phyloP scores from a whole-genome alignment of 2,797 vertebrate species.

The Amblyraja radiata region DNA sequence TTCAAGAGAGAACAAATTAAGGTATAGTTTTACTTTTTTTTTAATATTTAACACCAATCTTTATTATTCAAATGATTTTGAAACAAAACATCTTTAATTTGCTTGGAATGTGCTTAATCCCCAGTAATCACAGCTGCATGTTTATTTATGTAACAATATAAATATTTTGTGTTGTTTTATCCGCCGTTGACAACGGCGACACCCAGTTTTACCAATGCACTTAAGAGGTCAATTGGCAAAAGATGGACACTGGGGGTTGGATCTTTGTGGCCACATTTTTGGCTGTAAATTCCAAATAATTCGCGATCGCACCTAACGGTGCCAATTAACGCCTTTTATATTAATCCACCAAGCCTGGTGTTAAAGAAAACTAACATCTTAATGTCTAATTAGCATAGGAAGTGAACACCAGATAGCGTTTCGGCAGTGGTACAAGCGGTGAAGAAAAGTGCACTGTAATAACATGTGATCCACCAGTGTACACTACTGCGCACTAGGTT shows the following conservation, averaged over 20 bases:
- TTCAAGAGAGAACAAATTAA: not conserved
- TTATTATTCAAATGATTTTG: not conserved
- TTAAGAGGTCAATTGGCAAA: not conserved
- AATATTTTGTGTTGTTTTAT: conserved; percentile 20
- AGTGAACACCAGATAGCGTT: not conserved
- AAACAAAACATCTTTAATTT: not conserved
- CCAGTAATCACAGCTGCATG: not conserved
- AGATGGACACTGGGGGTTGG: not conserved
- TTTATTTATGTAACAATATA: conserved; percentile 6
- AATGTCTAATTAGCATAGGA: conserved; percentile 31
- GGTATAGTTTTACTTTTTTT: not conserved
- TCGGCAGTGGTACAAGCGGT: not conserved
- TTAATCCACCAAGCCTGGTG: conserved; percentile 21
- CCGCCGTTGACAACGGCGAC: not conserved
- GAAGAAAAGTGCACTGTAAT: not conserved
- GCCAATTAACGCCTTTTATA: conserved; percentile 37
- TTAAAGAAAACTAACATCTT: conserved; percentile 16
- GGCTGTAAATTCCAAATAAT: conserved; percentile 18
- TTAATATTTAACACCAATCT: too few relatives aligned
- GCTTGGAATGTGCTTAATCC: not conserved
- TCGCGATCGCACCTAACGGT: not conserved
- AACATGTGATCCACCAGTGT: too few relatives aligned
- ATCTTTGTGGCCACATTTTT: conserved; percentile 1
- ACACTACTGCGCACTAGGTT: too few relatives aligned
- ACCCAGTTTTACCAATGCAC: not conserved